These are phyloP conservation scores for Drosophila paracracens DNA, from an alignment of 2,888 invertebrate species.

Conservation along the genomic window DNA sequence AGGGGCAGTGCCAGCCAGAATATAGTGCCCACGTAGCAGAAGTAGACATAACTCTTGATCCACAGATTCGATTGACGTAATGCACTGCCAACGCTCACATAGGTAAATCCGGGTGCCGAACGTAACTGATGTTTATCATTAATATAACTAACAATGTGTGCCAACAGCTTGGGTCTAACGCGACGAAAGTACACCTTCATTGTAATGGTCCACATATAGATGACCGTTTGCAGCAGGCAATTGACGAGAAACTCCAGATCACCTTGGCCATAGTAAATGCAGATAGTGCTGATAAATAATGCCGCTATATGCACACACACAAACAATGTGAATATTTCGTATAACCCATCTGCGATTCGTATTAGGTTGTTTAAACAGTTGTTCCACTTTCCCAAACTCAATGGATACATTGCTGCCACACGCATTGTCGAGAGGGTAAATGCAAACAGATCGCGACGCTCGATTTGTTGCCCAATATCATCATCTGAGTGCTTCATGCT, in stretches of 20 bases:
- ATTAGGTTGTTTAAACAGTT: conserved; percentile 5
- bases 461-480: not conserved
- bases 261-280: conserved; percentile 55
- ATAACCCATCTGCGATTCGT: conserved; percentile 16
- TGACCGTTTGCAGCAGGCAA: conserved; percentile 73
- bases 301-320: conserved; percentile 65
- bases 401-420: conserved; percentile 68
- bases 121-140: conserved; percentile 63
- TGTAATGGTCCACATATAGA: conserved; percentile 72
- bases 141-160: conserved; percentile 57
- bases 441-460: conserved; percentile 70
- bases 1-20: conserved; percentile 67
- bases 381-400: conserved; percentile 9
- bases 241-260: conserved; percentile 73
- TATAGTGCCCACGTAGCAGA: conserved; percentile 55
- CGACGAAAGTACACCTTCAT: conserved; percentile 79
- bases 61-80: conserved; percentile 57
- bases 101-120: conserved; percentile 78
- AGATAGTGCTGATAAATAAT: conserved; percentile 73
- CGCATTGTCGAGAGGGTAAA: conserved; percentile 67
- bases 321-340: conserved; percentile 70
- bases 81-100: conserved; percentile 69
- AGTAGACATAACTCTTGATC: conserved; percentile 64
- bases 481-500: conserved; percentile 23
- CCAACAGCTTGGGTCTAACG: conserved; percentile 40